Base-by-base conservation (phyloP, 2,888 invertebrate species). In the Cephus pulcher region DNA sequence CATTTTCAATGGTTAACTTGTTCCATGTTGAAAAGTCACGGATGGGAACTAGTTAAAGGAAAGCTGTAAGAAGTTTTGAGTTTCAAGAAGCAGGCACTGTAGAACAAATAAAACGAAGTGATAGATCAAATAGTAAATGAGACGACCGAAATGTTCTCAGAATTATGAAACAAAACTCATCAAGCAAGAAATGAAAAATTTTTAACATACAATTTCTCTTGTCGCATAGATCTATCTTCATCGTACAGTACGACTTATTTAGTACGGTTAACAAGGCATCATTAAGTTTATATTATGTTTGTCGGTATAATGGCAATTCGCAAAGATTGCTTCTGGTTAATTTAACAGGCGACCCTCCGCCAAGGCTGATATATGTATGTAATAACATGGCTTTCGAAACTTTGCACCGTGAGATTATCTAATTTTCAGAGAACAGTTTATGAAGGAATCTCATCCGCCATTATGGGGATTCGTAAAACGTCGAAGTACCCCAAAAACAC, bases 351-450 rank as follows among this genome's bases (percentile, higher is more conserved):
- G 56, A 56, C 23, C 56, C 56, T 56, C 56, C 23, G 56, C 23
- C 1, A 23, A 56, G 56, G 23, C 56, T 23, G 2, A 23, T 56
- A 56, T 40, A 34, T 2, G 9, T 34, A 34, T 34, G 35, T 35
- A 56, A 23, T 23, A 56, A 2, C 56, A 56, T 9, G 23, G 56
- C 23, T 71, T 30, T 30, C 32, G 32, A 71, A 71, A 71, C 56
- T 56, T 56, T 23, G 56, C 56, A 56, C 32, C 71, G 32, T 32
- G 71, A 71, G 71, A 71, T 71, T 32, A 71, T 71, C 71, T 32
- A 71, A 71, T 71, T 71, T 71, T 71, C 32, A 33, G 32, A 33
- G 33, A 33, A 71, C 32, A 71, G 71, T 71, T 71, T 71, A 71
- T 0, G 71, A 71, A 15, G 32, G n/a, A 71, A 71, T 71, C 9